Percentiles rank a stretch among this genome's conserved stretches.
These are phyloP conservation scores for Phengaris arion DNA, from an alignment of 2,888 invertebrate genomes.

Conservation along the genomic window DNA sequence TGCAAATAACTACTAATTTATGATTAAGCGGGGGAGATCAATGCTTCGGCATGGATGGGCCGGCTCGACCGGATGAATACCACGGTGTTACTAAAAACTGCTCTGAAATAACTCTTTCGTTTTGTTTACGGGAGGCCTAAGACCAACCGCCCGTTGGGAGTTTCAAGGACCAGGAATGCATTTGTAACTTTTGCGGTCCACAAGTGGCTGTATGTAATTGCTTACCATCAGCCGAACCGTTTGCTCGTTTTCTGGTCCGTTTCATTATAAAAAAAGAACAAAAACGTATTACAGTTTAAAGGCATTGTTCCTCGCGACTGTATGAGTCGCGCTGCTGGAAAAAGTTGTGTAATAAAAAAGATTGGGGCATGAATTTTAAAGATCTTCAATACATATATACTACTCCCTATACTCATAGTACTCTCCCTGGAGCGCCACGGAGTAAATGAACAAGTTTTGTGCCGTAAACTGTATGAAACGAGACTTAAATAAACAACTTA, in stretches of 20 bases:
- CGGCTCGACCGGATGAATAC: no score
- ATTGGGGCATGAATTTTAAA: slow-evolving; percentile 23
- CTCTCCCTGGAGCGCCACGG: neutral
- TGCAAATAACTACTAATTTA: no score
- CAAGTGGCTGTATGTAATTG: neutral
- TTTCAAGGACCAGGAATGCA: no score
- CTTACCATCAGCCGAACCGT: neutral
- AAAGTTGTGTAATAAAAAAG: slow-evolving; percentile 13
- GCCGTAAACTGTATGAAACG: neutral
- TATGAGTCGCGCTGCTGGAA: neutral
- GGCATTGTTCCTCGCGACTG: neutral
- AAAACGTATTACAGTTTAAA: neutral
- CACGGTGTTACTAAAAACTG: no score
- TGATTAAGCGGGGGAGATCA: no score
- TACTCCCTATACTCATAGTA: no score
- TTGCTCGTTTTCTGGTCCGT: neutral
- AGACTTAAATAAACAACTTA: neutral
- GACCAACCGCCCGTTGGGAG: no score
- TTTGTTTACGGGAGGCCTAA: no score
- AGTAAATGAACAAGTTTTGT: neutral
- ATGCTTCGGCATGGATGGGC: no score
- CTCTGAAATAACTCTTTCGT: no score
- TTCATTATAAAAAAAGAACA: neutral
- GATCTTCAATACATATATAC: neutral
- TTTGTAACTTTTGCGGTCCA: neutral